Base-by-base conservation (phyloP, 2,888 invertebrate species). In the Oligia strigilis region DNA sequence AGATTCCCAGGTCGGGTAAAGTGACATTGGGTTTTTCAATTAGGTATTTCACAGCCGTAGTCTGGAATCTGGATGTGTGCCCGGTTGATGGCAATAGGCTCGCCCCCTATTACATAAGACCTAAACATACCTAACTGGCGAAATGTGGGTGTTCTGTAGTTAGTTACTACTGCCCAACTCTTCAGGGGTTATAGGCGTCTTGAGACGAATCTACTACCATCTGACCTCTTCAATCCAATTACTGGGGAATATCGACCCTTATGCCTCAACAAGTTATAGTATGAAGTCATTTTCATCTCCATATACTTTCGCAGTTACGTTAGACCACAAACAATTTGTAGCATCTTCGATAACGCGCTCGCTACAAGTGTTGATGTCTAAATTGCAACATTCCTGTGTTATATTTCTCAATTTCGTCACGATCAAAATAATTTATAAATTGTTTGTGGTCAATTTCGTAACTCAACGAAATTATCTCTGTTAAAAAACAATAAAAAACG, bases 241-340 rank as follows among this genome's bases (percentile, higher is more conserved):
- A 52, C 40, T 76, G 36, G 8, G 19, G 36, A 52, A 55, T 58
- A 66, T 4, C 23, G 2, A 40, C 40, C 23, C 19, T 1, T 40
- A 17, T 8, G 1, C 36, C 66, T 66, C 19, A 14, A 36, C 13
- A 4, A 75, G 52, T 43, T 13, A 6, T 60, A 43, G 9, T 43
- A 52, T 81, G 58, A 14, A 78, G 58, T 70, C 0, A 78, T 81
- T 78, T 49, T 78, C 52, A 70, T 65, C 65, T 58, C 58, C 36
- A 81, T 79, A 70, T 60, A 66, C 9, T 55, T 84, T 40, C n/a
- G 84, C 82, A 73, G 82, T 73, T 85, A 74, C 40, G 46, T 65
- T 62, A 29, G 73, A 82, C 82, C 85, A 73, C 82, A 85, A 73
- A 84, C 66, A 78, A 81, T 80, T 85, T 73, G 69, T 55, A 69